Percentiles rank a stretch among this genome's conserved stretches.
Evolutionary conservation across 1,140 invertebrate species (phyloP).

Genomic region (Euura lappo): DNA sequence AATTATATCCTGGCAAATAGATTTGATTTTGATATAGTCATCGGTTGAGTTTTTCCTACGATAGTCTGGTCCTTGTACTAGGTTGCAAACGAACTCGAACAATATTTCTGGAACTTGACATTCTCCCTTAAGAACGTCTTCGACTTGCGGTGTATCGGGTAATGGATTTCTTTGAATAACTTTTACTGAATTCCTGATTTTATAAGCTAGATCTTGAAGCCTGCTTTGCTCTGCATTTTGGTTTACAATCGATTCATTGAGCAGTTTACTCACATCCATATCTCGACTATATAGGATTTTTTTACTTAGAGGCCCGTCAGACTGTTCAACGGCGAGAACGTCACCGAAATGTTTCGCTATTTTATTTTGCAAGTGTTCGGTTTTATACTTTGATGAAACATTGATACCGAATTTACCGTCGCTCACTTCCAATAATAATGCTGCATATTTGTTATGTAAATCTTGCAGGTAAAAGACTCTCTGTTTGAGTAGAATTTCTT

Average conservation of each 20-base stretch:
- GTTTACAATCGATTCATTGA: constrained; percentile 33
- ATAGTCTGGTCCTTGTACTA: constrained; percentile 37
- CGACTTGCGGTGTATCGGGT: constrained; percentile 32
- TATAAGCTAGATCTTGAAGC: constrained; percentile 42
- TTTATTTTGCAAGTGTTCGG: constrained; percentile 42
- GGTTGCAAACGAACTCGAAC: constrained; percentile 39
- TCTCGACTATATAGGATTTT: constrained; percentile 45
- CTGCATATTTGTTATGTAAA: constrained; percentile 35
- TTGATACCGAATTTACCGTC: constrained; percentile 27
- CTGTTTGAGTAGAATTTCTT: too few species aligned
- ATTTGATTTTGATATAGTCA: constrained; percentile 33
- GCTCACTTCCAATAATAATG: constrained; percentile 32
- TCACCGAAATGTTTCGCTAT: constrained; percentile 38
- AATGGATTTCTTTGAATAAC: constrained; percentile 29
- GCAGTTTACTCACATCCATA: too few species aligned
- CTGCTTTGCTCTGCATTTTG: constrained; percentile 31
- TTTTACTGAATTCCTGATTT: constrained; percentile 40
- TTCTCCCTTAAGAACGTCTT: constrained; percentile 45
- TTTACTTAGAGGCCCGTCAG: constrained; percentile 35
- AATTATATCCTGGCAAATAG: constrained; percentile 44
- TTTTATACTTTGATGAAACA: constrained; percentile 37
- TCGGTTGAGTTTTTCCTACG: constrained; percentile 28
- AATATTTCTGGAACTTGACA: constrained; percentile 41
- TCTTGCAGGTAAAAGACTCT: too few species aligned
- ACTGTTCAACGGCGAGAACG: constrained; percentile 38